Conservation (phyloP, 2,113 vertebrate genomes). For the Charadrius vociferus region DNA sequence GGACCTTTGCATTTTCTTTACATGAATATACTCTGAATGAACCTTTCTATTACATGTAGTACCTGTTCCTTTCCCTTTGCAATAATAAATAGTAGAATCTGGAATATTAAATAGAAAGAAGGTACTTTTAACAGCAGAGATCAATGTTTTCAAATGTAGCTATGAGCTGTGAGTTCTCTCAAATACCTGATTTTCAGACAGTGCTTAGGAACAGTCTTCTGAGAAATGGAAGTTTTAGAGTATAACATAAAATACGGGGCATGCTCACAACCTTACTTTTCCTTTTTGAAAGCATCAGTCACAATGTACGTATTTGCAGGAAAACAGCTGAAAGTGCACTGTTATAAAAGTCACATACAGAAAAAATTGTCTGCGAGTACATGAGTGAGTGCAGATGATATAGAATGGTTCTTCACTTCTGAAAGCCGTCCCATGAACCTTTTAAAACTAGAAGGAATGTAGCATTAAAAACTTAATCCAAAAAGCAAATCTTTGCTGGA, state of each 20-base stretch:
- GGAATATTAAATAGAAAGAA: not conserved
- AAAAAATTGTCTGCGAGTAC: rapidly evolving
- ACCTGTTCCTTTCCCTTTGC: not conserved
- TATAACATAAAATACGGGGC: not conserved
- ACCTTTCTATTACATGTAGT: not conserved
- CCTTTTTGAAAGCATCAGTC: not conserved
- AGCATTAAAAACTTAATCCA: not conserved
- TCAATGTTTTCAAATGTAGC: not conserved
- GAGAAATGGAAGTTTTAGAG: not conserved
- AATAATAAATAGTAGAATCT: not conserved
- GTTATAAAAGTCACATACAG: not conserved
- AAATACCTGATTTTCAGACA: not conserved
- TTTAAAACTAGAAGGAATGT: not conserved
- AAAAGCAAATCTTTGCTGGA: not conserved
- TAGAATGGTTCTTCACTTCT: not conserved
- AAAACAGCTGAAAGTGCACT: not conserved
- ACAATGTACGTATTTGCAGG: not conserved
- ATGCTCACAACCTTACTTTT: not conserved
- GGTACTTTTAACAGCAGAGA: not conserved
- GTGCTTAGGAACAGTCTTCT: not conserved
- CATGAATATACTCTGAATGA: not conserved
- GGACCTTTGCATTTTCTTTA: not conserved
- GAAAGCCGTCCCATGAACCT: not conserved
- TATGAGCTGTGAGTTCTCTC: not conserved
- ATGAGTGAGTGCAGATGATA: not conserved